A percentile compares a stretch with the other conserved stretches of the same genome.
Evolutionary conservation across 2,113 vertebrate species (phyloP).

Genomic region (Syngnathoides biaculeatus): DNA sequence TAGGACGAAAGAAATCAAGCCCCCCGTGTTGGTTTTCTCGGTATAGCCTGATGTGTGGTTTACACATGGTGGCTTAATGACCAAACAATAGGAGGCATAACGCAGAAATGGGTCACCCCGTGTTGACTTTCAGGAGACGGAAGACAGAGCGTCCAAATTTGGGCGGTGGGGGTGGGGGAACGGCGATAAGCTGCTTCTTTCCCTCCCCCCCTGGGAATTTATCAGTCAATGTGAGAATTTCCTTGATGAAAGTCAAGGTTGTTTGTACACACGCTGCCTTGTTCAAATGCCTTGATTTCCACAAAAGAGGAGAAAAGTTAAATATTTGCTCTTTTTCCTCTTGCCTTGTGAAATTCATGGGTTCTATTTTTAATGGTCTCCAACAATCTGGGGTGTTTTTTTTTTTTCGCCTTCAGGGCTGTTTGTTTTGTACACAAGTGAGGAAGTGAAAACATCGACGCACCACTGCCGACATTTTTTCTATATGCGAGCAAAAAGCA

Average conservation of each 20-base stretch:
- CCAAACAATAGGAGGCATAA: conserved; percentile 56
- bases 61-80: conserved; percentile 66
- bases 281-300: conserved; percentile 68
- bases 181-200: conserved; percentile 76
- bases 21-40: conserved; percentile 35
- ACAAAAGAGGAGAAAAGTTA: conserved; percentile 74
- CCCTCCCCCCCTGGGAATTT: conserved; percentile 68
- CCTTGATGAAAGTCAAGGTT: conserved; percentile 79
- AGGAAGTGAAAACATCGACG: conserved; percentile 33
- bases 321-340: too few species aligned
- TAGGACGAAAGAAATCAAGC: conserved; percentile 49
- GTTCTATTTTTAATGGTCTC: conserved; percentile 64
- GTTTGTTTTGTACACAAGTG: conserved; percentile 54
- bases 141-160: conserved; percentile 68
- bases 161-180: too few species aligned
- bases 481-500: conserved; percentile 40
- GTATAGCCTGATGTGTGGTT: conserved; percentile 42
- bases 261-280: conserved; percentile 71
- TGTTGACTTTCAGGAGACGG: conserved; percentile 62
- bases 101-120: conserved; percentile 65
- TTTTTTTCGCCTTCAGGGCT: conserved; percentile 54
- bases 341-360: conserved; percentile 55
- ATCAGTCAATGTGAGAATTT: conserved; percentile 80
- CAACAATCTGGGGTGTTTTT: conserved; percentile 61
- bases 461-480: neutral